phyloP scores from a whole-genome alignment of 2,888 invertebrate genomes.

The Epirrita christyi region DNA sequence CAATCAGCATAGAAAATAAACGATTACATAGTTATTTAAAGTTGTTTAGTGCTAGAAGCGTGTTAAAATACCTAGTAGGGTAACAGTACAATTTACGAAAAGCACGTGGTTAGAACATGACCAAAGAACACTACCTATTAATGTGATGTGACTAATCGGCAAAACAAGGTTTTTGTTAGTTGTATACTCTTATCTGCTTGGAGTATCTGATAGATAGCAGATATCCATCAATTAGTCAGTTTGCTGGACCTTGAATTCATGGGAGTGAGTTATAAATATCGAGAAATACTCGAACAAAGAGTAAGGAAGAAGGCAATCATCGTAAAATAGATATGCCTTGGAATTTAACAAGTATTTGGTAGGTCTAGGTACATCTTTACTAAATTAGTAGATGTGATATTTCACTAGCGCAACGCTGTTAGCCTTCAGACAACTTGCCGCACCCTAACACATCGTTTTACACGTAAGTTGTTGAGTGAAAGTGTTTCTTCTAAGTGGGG shows the following conservation, averaged over 20 bases:
- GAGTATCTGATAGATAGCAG: neutral
- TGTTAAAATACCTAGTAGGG: neutral
- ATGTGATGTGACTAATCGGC: neutral
- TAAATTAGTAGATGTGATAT: neutral
- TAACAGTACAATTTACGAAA: neutral
- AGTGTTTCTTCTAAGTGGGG: too few relatives aligned
- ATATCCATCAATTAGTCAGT: conserved; percentile 11
- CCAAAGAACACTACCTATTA: too few relatives aligned
- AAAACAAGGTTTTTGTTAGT: conserved; percentile 2
- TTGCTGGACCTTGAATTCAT: conserved; percentile 11
- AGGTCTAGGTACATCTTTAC: too few relatives aligned
- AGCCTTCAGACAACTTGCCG: neutral
- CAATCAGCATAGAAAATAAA: too few relatives aligned
- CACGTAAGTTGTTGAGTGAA: too few relatives aligned
- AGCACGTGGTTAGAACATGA: neutral
- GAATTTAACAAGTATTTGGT: neutral
- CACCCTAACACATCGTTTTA: neutral
- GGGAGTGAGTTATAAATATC: neutral
- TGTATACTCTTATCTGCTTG: neutral
- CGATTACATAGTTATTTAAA: neutral
- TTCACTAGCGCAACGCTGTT: neutral
- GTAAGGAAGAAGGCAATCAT: neutral
- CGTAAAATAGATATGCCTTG: neutral
- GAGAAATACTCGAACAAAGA: neutral
- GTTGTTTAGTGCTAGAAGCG: neutral